Conservation (phyloP, 2,113 vertebrate species). For the Calyptommatus sinebrachiatus region DNA sequence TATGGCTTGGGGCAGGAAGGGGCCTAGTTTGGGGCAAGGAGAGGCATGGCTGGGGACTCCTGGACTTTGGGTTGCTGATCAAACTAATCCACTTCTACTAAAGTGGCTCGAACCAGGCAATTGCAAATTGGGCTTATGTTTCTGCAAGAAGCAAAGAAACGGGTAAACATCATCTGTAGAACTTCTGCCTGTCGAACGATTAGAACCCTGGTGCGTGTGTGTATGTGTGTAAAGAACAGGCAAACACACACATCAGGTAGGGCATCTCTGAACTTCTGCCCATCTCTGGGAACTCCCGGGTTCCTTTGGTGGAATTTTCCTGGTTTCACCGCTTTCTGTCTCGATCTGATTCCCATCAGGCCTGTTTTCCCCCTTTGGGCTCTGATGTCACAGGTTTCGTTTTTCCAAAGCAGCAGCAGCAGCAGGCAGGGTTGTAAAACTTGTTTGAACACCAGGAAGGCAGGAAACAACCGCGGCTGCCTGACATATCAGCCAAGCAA, state of each 20-base stretch:
- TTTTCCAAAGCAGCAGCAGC: neutral
- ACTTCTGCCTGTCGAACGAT: neutral
- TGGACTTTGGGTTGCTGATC: neutral
- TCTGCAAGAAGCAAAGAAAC: neutral
- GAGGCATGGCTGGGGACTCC: neutral
- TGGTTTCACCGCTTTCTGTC: neutral
- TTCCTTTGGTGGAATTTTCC: neutral
- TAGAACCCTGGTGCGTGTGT: neutral
- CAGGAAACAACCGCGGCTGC: neutral
- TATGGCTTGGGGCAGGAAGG: no score
- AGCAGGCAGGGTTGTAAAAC: conserved; percentile 25
- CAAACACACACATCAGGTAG: neutral
- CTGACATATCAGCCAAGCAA: neutral
- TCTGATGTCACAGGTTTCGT: conserved; percentile 12
- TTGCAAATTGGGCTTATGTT: neutral
- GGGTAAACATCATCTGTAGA: no score
- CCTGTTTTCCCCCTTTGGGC: neutral
- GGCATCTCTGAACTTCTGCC: neutral
- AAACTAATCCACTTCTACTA: neutral
- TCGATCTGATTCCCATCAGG: neutral
- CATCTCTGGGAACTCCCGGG: neutral
- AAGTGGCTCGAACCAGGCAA: neutral
- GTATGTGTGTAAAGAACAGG: neutral
- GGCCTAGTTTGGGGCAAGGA: no score
- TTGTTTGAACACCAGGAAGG: conserved; percentile 28